Percentiles rank a stretch among this genome's conserved stretches.
Conservation (phyloP, 2,797 vertebrate genomes). For the Thunnus albacares region DNA sequence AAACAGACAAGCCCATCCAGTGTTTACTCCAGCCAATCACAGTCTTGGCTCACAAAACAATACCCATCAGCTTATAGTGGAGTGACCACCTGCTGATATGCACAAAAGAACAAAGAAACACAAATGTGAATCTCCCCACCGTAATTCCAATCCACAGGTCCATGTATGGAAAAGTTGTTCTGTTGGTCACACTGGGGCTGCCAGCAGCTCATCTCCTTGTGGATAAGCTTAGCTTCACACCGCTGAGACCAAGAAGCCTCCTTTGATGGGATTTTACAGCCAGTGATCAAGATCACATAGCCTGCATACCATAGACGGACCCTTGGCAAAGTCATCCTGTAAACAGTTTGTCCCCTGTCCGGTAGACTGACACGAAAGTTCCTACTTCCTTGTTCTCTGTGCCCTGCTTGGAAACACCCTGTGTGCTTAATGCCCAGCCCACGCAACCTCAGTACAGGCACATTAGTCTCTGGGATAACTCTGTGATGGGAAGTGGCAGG, state of each 20-base stretch:
- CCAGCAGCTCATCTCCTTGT: conserved; percentile 70
- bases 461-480: conserved; percentile 4
- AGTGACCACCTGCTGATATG: conserved; percentile 39
- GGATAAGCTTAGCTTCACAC: conserved; percentile 75
- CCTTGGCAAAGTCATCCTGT: conserved; percentile 65
- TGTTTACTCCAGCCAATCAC: conserved; percentile 26
- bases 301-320: conserved; percentile 75
- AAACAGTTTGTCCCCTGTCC: conserved; percentile 65
- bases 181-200: conserved; percentile 50
- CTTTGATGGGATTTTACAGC: conserved; percentile 85
- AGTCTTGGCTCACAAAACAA: conserved; percentile 18
- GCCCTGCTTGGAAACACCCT: conserved; percentile 33
- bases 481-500: conserved; percentile 39
- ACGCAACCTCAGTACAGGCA: conserved; percentile 14
- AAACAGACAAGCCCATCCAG: conserved; percentile 16
- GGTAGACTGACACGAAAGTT: conserved; percentile 43
- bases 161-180: conserved; percentile 59
- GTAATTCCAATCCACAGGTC: conserved; percentile 25
- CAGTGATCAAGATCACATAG: conserved; percentile 77
- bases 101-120: conserved; percentile 40
- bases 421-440: conserved; percentile 9
- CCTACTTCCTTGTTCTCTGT: conserved; percentile 25
- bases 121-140: conserved; percentile 36
- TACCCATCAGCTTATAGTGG: conserved; percentile 24
- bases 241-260: conserved; percentile 65